Percentiles rank a stretch among this genome's conserved stretches.
Conservation (phyloP, 2,888 invertebrate species). For the Colletes collaris region DNA sequence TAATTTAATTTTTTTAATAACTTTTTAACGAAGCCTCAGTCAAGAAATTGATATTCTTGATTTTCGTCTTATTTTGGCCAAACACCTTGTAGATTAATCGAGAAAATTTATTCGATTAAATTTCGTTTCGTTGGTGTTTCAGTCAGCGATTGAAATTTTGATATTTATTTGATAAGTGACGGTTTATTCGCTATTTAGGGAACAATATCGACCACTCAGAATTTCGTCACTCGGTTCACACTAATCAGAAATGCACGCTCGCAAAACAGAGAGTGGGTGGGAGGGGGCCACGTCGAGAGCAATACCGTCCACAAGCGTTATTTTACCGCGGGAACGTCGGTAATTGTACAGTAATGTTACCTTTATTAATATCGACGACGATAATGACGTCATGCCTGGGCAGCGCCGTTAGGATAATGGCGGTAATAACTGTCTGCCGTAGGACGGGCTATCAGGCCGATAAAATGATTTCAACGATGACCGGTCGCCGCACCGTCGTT, state of each 20-base stretch:
- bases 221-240: not conserved
- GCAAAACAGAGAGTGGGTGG: too few relatives aligned
- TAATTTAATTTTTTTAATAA: too few relatives aligned
- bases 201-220: too few relatives aligned
- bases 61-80: too few relatives aligned
- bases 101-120: too few relatives aligned
- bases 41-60: too few relatives aligned
- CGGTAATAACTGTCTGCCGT: conserved; percentile 56
- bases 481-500: conserved; percentile 31
- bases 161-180: too few relatives aligned
- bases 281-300: conserved; percentile 29
- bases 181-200: too few relatives aligned
- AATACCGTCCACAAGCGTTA: conserved; percentile 55
- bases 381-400: conserved; percentile 51
- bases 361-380: conserved; percentile 61
- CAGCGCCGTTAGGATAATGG: conserved; percentile 61
- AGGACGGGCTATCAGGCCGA: conserved; percentile 28
- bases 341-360: conserved; percentile 62
- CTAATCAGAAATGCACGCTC: conserved; percentile 26
- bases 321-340: conserved; percentile 48
- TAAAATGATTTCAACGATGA: conserved; percentile 63
- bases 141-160: too few relatives aligned
- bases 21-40: too few relatives aligned
- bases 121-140: too few relatives aligned
- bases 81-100: too few relatives aligned